Percentiles rank a stretch among this genome's conserved stretches.
These are phyloP conservation scores for Eupithecia abbreviata DNA, from an alignment of 2,888 invertebrate species.

Conservation along the genomic window DNA sequence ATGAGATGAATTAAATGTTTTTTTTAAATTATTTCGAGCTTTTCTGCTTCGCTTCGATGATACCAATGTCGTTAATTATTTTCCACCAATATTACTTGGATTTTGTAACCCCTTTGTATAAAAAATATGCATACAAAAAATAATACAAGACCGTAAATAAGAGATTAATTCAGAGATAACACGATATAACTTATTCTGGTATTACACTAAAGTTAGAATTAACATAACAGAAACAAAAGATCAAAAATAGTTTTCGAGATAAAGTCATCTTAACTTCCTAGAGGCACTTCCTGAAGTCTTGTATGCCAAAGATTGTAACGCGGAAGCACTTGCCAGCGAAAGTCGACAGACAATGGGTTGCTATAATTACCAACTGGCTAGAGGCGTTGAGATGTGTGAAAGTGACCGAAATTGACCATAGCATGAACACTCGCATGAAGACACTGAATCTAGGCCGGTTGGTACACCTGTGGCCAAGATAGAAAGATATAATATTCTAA, in stretches of 20 bases:
- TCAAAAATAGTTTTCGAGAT: background rate
- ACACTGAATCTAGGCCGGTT: slow-evolving; percentile 22
- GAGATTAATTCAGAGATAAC: background rate
- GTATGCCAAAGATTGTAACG: slow-evolving; percentile 40
- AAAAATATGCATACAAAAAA: too few species aligned
- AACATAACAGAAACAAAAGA: background rate
- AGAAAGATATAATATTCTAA: too few species aligned
- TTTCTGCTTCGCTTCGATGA: too few species aligned
- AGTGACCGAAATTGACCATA: slow-evolving; percentile 59
- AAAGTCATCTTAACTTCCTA: slow-evolving; percentile 16
- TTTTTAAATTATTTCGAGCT: too few species aligned
- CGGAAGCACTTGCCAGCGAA: slow-evolving; percentile 63
- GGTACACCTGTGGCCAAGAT: background rate
- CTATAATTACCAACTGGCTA: slow-evolving; percentile 54
- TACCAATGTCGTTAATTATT: too few species aligned
- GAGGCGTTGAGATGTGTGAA: slow-evolving; percentile 58
- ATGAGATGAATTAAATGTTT: too few species aligned
- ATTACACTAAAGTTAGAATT: background rate
- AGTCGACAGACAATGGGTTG: slow-evolving; percentile 68
- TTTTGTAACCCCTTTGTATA: too few species aligned
- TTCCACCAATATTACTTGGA: too few species aligned
- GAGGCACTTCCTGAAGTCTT: slow-evolving; percentile 25
- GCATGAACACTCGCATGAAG: slow-evolving; percentile 26
- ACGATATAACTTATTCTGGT: background rate
- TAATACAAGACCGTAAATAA: background rate